Evolutionary conservation across 1,140 invertebrate genomes (phyloP), one percentile per base, ranked within the genome.

Genomic region (Dendrolimus kikuchii): DNA sequence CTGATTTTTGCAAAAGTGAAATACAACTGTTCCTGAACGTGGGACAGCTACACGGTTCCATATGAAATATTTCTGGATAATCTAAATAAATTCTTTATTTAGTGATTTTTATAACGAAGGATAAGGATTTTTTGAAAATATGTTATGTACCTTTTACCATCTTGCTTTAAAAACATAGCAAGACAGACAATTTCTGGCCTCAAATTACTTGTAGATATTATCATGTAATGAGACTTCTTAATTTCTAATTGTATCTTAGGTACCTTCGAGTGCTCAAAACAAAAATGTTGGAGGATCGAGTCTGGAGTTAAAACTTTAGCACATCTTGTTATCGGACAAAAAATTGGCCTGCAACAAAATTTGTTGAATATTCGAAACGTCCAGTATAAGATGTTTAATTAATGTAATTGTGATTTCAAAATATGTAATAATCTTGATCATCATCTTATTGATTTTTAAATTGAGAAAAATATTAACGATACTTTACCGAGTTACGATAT

Each of bases 201-300:
- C 5, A 64, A 50, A 38, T 36, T 56, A 4, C 46, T 38, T 38
- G 37, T 40, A 44, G 55, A 59, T 5, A 62, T 9, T 4, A 46
- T 38, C 44, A 60, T 41, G 36, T 57, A 48, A 41, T 60, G 53
- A 10, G 46, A 23, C 42, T 41, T 53, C 7, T 6, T 39, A 36
- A 46, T 23, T 23, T 46, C 46, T 7, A 59, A 10, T 37, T 37
- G 36, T 23, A 53, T 49, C 42, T 41, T 57, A 36, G 58, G 53
- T 10, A 65, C 48, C 46, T 63, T 62, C n/a, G 62, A 60, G 46
- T 68, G 66, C 23, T 68, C 66, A 38, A 65, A 68, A 8, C 49
- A 40, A 39, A 68, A 65, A 53, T 68, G 66, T 36, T 50, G 46
- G 40, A 57, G 10, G 3, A 65, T 47, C 9, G 62, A 62, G n/a